Evolutionary conservation across 1,140 invertebrate genomes (phyloP), one percentile per base, ranked within the genome.

Genomic region (Metaphire vulgaris): DNA sequence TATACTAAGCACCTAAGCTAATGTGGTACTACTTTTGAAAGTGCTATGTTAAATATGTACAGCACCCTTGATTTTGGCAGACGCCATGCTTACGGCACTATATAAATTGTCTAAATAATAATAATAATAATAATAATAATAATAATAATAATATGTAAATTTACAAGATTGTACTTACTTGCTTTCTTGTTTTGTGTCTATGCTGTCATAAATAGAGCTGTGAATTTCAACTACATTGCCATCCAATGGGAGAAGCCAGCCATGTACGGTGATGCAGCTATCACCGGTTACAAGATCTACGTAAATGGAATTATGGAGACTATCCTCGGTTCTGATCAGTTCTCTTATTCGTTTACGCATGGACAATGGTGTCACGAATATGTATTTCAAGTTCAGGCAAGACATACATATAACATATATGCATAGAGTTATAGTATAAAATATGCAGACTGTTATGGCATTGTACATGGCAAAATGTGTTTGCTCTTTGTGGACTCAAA

Each of bases 221-320:
- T 83, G 74, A 87, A 87, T 74, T 86, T 86, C 81, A 85, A 83
- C 16, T 87, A 86, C 79, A 83, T 86, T 73, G 82, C 85, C 16
- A 82, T 87, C 66, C 83, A 86, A 74, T 87, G 86, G 86, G 84
- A 86, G n/a, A 84, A 85, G 76, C 84, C 84, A 21, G 82, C 79
- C 1, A 82, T 81, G 1, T 86, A 85, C 78, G 86, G 85, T 15
- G 83, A 83, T 76, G 84, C 84, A 16, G 69, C 81, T 33, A 81
- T 86, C 41, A 85, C 81, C n/a, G 85, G 85, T n/a, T 87, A 86
- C 78, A 86, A 86, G 74, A 82, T 87, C 0, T 86, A 82, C 76
- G 81, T 86, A 12, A 85, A 87, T 78, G 85, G 85, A 41, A 82
- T 86, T 68, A 81, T 85, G 28, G 84, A 86, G 74, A 81, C 82